Evolutionary conservation across 2,888 invertebrate genomes (phyloP).

Genomic region (Lampropteryx suffumata): DNA sequence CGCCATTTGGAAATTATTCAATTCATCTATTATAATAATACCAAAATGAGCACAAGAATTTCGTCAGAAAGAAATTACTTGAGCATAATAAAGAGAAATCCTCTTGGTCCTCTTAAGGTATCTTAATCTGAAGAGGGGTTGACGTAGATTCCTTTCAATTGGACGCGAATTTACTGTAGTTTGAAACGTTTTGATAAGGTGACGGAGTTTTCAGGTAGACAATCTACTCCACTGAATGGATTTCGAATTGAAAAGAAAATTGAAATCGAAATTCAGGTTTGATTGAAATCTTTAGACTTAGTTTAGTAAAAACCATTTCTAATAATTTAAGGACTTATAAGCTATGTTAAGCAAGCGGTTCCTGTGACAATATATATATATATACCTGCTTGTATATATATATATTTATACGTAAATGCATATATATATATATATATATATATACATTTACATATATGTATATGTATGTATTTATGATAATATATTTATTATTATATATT

Average conservation of each 20-base stretch:
- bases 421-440: no score
- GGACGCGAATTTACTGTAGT: conserved; percentile 28
- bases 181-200: conserved; percentile 26
- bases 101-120: conserved; percentile 16
- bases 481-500: no score
- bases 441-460: no score
- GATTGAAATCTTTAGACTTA: conserved; percentile 2
- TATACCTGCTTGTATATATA: no score
- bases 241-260: conserved; percentile 25
- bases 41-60: conserved; percentile 10
- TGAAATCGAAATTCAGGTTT: conserved; percentile 8
- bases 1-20: no score
- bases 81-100: conserved; percentile 14
- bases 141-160: conserved; percentile 23
- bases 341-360: no score
- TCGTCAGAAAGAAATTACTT: conserved; percentile 7
- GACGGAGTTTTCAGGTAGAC: conserved; percentile 19
- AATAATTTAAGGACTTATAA: no score
- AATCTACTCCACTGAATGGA: neutral
- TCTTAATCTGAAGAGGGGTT: conserved; percentile 30
- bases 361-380: no score
- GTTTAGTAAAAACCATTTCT: neutral
- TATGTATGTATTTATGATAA: no score
- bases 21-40: conserved; percentile 8
- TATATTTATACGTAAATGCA: no score